Evolutionary conservation across 2,113 vertebrate genomes (phyloP).

Genomic region (Balaenoptera acutorostrata): DNA sequence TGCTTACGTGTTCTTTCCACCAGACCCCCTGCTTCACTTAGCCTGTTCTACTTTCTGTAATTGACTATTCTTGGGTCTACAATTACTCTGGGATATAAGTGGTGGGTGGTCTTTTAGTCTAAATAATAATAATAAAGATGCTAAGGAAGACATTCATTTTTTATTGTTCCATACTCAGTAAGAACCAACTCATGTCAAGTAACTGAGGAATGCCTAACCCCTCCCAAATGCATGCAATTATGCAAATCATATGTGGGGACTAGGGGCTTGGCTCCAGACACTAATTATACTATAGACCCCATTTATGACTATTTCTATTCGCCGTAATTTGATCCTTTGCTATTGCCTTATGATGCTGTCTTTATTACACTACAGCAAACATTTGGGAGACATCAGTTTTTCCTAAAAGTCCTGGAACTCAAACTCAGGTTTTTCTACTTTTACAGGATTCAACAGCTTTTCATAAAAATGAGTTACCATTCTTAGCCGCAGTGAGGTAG

Average conservation of each 20-base stretch:
- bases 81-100: not conserved
- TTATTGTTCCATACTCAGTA: not conserved
- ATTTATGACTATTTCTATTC: not conserved
- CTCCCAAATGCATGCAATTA: not conserved
- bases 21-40: not conserved
- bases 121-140: not conserved
- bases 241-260: not conserved
- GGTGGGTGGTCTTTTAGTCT: not conserved
- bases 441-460: not conserved
- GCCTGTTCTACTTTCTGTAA: not conserved
- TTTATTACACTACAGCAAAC: not conserved
- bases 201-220: not conserved
- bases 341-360: not conserved
- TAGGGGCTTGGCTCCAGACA: not conserved
- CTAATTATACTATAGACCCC: not conserved
- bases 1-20: not conserved
- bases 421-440: not conserved
- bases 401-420: not conserved
- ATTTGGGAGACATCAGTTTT: not conserved
- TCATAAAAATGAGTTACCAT: not conserved
- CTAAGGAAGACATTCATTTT: not conserved
- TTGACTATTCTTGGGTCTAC: not conserved
- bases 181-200: not conserved
- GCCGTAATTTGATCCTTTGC: not conserved
- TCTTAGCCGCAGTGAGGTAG: not conserved